Conservation (phyloP, 2,113 vertebrate genomes). For the Callithrix jacchus region DNA sequence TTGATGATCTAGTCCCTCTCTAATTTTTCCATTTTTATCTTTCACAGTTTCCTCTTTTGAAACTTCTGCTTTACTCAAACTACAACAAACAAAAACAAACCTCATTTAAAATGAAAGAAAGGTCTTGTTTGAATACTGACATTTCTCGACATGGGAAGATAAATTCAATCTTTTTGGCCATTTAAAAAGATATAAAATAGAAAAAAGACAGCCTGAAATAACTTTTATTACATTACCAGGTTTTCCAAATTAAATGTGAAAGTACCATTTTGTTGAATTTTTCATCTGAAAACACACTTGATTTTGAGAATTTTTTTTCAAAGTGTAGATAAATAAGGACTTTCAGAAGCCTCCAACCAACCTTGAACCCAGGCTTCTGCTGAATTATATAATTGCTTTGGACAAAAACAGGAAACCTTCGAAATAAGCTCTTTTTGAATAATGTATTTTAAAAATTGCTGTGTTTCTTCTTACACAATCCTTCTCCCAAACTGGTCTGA, state of each 20-base stretch:
- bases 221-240: not conserved
- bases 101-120: not conserved
- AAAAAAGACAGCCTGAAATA: not conserved
- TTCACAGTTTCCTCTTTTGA: not conserved
- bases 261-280: not conserved
- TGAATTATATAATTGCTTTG: not conserved
- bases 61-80: not conserved
- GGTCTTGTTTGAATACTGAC: not conserved
- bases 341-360: too few species aligned
- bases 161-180: not conserved
- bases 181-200: conserved; percentile 5
- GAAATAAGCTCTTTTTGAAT: not conserved
- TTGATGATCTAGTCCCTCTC: not conserved
- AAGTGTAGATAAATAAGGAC: not conserved
- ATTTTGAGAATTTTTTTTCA: not conserved
- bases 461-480: not conserved
- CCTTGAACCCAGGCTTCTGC: not conserved
- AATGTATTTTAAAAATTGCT: not conserved
- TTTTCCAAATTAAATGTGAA: not conserved
- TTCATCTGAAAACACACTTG: not conserved
- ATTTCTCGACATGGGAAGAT: not conserved
- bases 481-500: not conserved
- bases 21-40: not conserved
- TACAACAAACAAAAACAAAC: not conserved
- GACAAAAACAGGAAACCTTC: not conserved